Evolutionary conservation across 2,113 vertebrate species (phyloP), one percentile per base, ranked within the genome.

Genomic region (Zosterops japonicus): DNA sequence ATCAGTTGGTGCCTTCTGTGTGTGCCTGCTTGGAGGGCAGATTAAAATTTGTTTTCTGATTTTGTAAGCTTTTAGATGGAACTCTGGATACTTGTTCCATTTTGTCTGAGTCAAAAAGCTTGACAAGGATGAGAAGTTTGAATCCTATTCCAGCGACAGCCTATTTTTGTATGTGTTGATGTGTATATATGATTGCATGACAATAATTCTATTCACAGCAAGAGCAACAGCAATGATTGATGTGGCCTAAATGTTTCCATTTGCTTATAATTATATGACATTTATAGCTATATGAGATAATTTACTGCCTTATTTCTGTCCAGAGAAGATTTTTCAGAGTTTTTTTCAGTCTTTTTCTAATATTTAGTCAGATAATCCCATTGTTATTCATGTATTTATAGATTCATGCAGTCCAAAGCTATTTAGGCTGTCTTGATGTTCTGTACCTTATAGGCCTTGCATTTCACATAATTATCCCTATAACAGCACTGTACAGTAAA

Each of bases 181-280:
- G 31, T 91, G 25, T 79, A 22, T 89, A 36, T 91, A 65, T 84
- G 19, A 44, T 92, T 39, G 47, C 59, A 56, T 14, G 33, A 80
- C 78, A 95, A 23, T 90, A 83, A 59, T 87, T 91, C 89, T 95
- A 85, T 91, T 89, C 90, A 80, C 74, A 94, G 84, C 55, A 96
- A 80, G 49, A 82, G 25, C 59, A 92, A 78, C 47, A 85, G 56
- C 61, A 79, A 18, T 83, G 82, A 91, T 91, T 82, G 70, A 85
- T 89, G 75, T 79, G 59, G 55, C 55, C 46, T 65, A 78, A 95
- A 25, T 76, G 50, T 80, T 95, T 90, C 89, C 82, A 91, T 94
- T 95, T 90, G 87, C 39, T 93, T 94, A 53, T 53, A 87, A 82
- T 89, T 91, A 61, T 53, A 65, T 74, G 46, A 67, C 56, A 59